Conservation (phyloP, 2,888 invertebrate genomes). For the Cetonia aurata region DNA sequence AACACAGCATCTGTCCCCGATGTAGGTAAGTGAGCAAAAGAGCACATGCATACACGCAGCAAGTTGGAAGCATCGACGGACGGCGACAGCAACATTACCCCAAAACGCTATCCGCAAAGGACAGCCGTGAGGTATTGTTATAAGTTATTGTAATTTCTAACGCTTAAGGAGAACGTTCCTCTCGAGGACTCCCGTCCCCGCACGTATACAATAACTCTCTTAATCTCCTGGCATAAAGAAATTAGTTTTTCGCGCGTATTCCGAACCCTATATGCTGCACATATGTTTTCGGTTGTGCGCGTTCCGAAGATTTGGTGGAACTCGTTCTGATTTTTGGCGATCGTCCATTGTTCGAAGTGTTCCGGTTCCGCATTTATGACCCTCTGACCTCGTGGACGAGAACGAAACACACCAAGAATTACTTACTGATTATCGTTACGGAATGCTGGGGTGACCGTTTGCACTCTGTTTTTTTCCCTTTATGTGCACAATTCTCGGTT, state of each 20-base stretch:
- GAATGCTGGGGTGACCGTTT: slow-evolving; percentile 18
- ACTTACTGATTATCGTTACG: slow-evolving; percentile 29
- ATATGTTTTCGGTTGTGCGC: slow-evolving; percentile 42
- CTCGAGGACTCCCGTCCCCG: slow-evolving; percentile 39
- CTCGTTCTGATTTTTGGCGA: slow-evolving; percentile 64
- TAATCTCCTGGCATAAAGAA: slow-evolving; percentile 39
- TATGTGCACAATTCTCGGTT: not conserved
- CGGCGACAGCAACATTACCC: slow-evolving; percentile 27
- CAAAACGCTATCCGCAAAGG: slow-evolving; percentile 53
- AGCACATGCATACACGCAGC: not conserved
- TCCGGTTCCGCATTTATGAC: slow-evolving; percentile 65
- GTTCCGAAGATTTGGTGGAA: slow-evolving; percentile 59
- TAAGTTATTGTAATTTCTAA: slow-evolving; percentile 60
- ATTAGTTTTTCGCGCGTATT: slow-evolving; percentile 38
- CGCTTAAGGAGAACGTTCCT: slow-evolving; percentile 61
- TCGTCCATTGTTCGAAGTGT: slow-evolving; percentile 59
- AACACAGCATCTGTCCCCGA: slow-evolving; percentile 22
- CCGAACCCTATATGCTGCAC: slow-evolving; percentile 21
- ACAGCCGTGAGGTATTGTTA: slow-evolving; percentile 54
- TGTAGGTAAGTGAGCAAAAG: not conserved
- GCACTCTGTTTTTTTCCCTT: slow-evolving; percentile 19
- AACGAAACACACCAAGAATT: slow-evolving; percentile 32
- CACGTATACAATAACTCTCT: slow-evolving; percentile 47
- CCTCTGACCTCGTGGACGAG: slow-evolving; percentile 47
- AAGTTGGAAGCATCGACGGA: slow-evolving; percentile 15